Percentiles rank a stretch among this genome's conserved stretches.
Conservation (phyloP, 1,140 invertebrate species). For the Neodiprion lecontei region DNA sequence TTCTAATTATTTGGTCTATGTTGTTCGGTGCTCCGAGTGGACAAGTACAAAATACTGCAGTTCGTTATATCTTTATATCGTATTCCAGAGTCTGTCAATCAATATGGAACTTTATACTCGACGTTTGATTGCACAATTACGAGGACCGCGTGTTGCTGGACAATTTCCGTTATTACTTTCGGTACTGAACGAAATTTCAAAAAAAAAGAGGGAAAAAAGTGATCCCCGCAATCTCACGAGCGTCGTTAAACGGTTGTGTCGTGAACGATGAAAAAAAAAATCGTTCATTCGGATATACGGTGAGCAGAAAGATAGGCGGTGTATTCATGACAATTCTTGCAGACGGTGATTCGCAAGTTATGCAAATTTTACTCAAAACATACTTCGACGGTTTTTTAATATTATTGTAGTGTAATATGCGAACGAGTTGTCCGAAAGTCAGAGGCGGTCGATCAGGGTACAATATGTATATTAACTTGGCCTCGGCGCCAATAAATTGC, state of each 20-base stretch:
- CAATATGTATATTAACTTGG: too few species aligned
- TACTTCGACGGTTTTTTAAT: too few species aligned
- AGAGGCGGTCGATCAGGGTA: too few species aligned
- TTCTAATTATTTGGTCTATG: neutral
- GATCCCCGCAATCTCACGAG: too few species aligned
- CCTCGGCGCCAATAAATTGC: too few species aligned
- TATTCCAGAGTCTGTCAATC: neutral
- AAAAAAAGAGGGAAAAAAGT: too few species aligned
- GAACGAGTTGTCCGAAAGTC: too few species aligned
- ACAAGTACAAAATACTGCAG: neutral
- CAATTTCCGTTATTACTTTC: neutral
- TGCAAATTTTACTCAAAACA: too few species aligned
- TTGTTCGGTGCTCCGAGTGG: neutral
- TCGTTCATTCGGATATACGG: neutral
- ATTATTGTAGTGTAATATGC: too few species aligned
- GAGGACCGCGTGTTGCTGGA: neutral
- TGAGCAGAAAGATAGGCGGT: too few species aligned
- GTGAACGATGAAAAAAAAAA: neutral
- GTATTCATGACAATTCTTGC: too few species aligned
- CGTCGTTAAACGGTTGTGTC: neutral
- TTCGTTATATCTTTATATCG: neutral
- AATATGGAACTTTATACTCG: neutral
- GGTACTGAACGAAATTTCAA: neutral
- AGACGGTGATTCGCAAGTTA: too few species aligned
- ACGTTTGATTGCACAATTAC: neutral